Base-by-base conservation (phyloP, 2,113 vertebrate genomes). In the Pica pica region DNA sequence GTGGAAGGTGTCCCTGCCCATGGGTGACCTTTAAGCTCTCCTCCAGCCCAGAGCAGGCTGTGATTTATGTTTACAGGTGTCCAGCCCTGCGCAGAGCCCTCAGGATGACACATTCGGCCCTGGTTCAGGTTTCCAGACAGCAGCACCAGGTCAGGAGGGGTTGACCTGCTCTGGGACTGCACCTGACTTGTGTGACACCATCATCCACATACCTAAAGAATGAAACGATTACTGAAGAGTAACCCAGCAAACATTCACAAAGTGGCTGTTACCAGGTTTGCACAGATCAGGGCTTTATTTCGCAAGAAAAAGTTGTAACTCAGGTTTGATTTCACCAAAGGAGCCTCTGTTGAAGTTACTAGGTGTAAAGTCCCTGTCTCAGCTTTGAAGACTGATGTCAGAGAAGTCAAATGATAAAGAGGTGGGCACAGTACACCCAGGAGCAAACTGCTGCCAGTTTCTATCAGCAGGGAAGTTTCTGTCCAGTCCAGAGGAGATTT, bases 331-430 rank as follows among this genome's bases (percentile, higher is more conserved):
- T 60, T 67, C 15, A 30, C 9, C 9, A 5, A 33, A 61, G 41
- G 27, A n/a, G 13, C 11, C 16, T 4, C 9, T 7, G 16, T 19
- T 37, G 46, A 55, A 3, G 9, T 4, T 1, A 1, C 0, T 3
- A 5, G 35, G n/a, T 17, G 42, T 27, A 2, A 31, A 30, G 37
- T 39, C 10, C 14, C 14, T 3, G 1, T 11, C 30, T 22, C 17
- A 1, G 22, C 23, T 59, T 46, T 6, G 26, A 9, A 8, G 30
- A 35, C 60, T 28, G 3, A 42, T 24, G 56, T 22, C 21, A 21
- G 50, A 39, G 10, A 46, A 61, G 9, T 8, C n/a, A 61, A 39
- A 59, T 10, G 4, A 47, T 22, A 7, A 2, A 11, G 2, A 44
- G 20, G 42, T 37, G 24, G 39, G 28, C 20, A 37, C 37, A 73